Percentiles rank a stretch among this genome's conserved stretches.
Conservation (phyloP, 2,113 vertebrate species). For the Cavia porcellus region DNA sequence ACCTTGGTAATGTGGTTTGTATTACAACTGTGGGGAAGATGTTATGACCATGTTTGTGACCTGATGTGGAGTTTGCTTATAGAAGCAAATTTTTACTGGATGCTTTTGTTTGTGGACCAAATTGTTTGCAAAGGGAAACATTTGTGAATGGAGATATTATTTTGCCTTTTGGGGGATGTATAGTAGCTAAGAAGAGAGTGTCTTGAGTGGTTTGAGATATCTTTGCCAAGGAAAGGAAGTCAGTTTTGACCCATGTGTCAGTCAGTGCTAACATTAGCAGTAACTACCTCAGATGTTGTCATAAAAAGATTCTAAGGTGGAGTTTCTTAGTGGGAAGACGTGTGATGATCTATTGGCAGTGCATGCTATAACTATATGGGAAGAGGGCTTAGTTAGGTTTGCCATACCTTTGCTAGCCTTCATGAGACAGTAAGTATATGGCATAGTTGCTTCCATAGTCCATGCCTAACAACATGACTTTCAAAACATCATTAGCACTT, state of each 20-base stretch:
- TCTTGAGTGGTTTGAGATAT: not conserved
- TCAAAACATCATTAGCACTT: not conserved
- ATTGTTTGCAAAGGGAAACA: not conserved
- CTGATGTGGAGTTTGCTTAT: not conserved
- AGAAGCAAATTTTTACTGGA: not conserved
- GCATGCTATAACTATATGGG: not conserved
- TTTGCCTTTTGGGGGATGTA: not conserved
- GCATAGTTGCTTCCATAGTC: not conserved
- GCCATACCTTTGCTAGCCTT: not conserved
- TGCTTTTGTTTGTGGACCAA: not conserved
- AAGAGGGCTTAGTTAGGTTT: fast-evolving
- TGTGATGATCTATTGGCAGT: fast-evolving
- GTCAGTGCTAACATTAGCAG: not conserved
- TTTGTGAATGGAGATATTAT: not conserved
- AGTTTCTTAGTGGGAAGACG: not conserved
- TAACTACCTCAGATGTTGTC: not conserved
- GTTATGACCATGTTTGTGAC: not conserved
- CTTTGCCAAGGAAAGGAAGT: not conserved
- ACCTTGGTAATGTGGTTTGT: not conserved
- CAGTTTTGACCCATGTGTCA: not conserved
- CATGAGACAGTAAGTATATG: not conserved
- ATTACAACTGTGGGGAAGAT: not conserved
- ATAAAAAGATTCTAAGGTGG: not conserved
- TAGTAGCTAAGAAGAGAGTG: not conserved
- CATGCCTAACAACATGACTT: not conserved